Evolutionary conservation across 1,140 invertebrate species (phyloP).

Genomic region (Drosophila melanica): DNA sequence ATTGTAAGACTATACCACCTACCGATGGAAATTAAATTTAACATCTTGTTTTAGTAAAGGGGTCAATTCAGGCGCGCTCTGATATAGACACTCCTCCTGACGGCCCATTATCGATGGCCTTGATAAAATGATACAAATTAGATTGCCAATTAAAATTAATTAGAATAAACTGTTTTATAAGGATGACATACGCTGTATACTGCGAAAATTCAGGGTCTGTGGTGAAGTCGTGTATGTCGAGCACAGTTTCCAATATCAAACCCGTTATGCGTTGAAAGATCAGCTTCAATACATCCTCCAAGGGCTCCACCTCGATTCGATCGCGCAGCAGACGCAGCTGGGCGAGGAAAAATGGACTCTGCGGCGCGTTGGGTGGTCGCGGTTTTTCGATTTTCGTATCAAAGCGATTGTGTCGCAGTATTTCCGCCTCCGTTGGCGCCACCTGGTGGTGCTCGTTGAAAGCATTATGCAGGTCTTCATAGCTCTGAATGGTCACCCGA

Average conservation of each 20-base stretch:
- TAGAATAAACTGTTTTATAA: not conserved
- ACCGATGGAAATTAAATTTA: constrained; percentile 85
- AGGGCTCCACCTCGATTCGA: constrained; percentile 83
- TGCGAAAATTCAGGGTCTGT: constrained; percentile 58
- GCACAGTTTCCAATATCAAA: constrained; percentile 83
- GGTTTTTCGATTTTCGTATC: constrained; percentile 53
- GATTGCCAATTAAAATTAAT: not conserved
- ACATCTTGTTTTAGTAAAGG: constrained; percentile 85
- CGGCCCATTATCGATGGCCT: constrained; percentile 87
- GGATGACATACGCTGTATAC: constrained; percentile 65
- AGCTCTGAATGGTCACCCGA: constrained; percentile 64
- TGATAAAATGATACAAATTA: not conserved
- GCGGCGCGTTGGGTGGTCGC: constrained; percentile 58
- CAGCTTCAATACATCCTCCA: constrained; percentile 73
- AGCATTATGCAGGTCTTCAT: constrained; percentile 52
- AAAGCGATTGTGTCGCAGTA: constrained; percentile 41
- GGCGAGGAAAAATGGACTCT: constrained; percentile 78
- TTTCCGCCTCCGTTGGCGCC: constrained; percentile 58
- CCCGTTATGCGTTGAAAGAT: constrained; percentile 79
- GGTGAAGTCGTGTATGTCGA: constrained; percentile 71
- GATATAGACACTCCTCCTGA: constrained; percentile 86
- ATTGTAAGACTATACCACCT: not conserved
- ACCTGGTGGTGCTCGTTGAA: constrained; percentile 62
- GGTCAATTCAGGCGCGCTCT: constrained; percentile 85
- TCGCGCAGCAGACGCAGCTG: constrained; percentile 74